Percentiles rank a stretch among this genome's conserved stretches.
Conservation (phyloP, 92 coral and sea anemone species). For the Pocillopora meandrina region DNA sequence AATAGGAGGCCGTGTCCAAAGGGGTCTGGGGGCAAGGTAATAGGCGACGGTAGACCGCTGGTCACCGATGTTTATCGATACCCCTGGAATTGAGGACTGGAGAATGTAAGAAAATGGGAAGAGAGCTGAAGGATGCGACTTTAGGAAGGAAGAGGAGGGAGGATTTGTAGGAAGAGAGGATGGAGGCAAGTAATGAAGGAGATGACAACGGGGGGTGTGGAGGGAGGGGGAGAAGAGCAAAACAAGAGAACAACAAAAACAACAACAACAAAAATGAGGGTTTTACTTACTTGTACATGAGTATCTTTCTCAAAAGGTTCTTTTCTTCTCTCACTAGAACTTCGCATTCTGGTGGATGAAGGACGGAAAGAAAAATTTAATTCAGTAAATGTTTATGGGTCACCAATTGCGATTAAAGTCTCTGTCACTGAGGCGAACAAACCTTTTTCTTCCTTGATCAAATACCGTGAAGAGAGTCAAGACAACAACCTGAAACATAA, state of each 20-base stretch:
- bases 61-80: no score
- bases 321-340: constrained; percentile 20
- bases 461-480: constrained; percentile 27
- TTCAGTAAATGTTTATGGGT: background rate
- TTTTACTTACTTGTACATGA: constrained; percentile 4
- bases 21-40: no score
- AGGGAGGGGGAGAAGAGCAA: no score
- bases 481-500: constrained; percentile 6
- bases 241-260: background rate
- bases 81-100: no score
- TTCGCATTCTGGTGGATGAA: constrained; percentile 33
- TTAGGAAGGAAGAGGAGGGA: no score
- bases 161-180: no score
- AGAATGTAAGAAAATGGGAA: no score
- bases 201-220: no score
- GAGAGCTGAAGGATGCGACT: no score
- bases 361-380: background rate
- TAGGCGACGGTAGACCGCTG: no score
- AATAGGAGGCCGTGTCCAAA: no score
- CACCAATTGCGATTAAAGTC: background rate
- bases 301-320: constrained; percentile 12
- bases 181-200: no score
- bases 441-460: constrained; percentile 44
- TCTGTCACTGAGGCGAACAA: background rate
- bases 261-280: background rate